phyloP scores from a whole-genome alignment of 2,888 invertebrate genomes.

The Allophyes oxyacanthae region DNA sequence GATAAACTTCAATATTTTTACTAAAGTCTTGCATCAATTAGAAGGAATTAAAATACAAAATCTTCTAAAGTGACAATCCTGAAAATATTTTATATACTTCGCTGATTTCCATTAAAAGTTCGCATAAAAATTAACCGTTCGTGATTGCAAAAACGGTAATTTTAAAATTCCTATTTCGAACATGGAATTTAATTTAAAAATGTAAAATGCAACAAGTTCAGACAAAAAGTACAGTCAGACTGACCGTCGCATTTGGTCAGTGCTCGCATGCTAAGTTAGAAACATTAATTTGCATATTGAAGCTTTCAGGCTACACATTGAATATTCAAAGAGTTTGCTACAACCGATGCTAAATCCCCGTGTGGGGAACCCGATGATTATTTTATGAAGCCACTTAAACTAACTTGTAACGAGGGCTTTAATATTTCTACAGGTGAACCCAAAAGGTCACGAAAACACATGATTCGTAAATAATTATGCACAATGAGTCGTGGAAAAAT shows the following conservation, averaged over 20 bases:
- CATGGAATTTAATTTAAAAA: not conserved
- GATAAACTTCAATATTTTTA: too few relatives aligned
- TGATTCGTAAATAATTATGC: conserved; percentile 40
- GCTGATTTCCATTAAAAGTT: not conserved
- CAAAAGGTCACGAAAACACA: conserved; percentile 39
- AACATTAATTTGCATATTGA: conserved; percentile 53
- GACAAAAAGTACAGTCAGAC: not conserved
- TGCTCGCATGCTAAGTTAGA: conserved; percentile 21
- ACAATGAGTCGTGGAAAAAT: conserved; percentile 36
- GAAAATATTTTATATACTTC: not conserved
- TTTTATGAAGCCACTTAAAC: conserved; percentile 44
- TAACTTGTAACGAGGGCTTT: conserved; percentile 36
- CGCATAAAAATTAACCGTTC: not conserved
- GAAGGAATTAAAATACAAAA: too few relatives aligned
- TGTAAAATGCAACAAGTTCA: conserved; percentile 22
- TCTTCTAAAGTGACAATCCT: too few relatives aligned
- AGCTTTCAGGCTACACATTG: conserved; percentile 42
- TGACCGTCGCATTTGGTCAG: conserved; percentile 19
- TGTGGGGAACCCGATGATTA: conserved; percentile 42
- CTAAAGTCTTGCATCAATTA: too few relatives aligned
- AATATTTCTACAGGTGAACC: conserved; percentile 40
- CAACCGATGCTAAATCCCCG: conserved; percentile 21
- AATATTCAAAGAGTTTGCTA: conserved; percentile 52
- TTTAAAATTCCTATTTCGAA: not conserved
- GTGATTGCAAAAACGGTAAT: too few relatives aligned